Evolutionary conservation across 2,797 vertebrate genomes (phyloP), one percentile per base, ranked within the genome.

Genomic region (Tolypeutes matacus): DNA sequence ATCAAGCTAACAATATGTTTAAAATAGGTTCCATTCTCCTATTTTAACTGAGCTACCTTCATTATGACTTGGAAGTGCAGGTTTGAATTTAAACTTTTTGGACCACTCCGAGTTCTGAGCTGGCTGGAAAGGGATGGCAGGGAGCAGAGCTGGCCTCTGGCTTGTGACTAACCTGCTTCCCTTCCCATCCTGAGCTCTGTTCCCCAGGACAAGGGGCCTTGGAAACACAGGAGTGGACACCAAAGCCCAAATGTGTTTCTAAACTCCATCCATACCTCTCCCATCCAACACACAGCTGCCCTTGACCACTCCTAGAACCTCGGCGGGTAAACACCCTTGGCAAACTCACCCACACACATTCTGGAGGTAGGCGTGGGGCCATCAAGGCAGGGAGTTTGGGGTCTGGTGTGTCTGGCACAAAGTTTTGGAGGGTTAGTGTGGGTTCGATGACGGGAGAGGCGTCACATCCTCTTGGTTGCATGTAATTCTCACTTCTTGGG

Each of bases 151-250:
- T 51, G 60, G 21, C 42, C 14, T 78, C 49, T 29, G 31, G 27
- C 36, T 70, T 6, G 9, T 29, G 60, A 42, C 42, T 65, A 46
- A 29, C 7, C 5, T 2, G 53, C 62, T 60, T 72, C 5, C 31
- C 18, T 65, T 51, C 42, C 10, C 4, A 27, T 4, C 23, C 3
- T 86, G 67, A 36, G 56, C 7, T 53, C 10, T 34, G 62, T 42
- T 15, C 34, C 18, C 1, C 0, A 3, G 11, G 7, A 1, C 0
- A 13, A 72, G 31, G 20, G 3, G 15, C 46, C 65, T 91, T 20
- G 7, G 0, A 1, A 7, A 21, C 46, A 23, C n/a, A 73, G 13
- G 0, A 13, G 51, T 49, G 31, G 9, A 25, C 0, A 18, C 10
- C 18, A 21, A 11, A 18, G 60, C 31, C 34, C 53, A 51, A 29